Evolutionary conservation across 2,888 invertebrate genomes (phyloP).

Genomic region (Sicus ferrugineus): DNA sequence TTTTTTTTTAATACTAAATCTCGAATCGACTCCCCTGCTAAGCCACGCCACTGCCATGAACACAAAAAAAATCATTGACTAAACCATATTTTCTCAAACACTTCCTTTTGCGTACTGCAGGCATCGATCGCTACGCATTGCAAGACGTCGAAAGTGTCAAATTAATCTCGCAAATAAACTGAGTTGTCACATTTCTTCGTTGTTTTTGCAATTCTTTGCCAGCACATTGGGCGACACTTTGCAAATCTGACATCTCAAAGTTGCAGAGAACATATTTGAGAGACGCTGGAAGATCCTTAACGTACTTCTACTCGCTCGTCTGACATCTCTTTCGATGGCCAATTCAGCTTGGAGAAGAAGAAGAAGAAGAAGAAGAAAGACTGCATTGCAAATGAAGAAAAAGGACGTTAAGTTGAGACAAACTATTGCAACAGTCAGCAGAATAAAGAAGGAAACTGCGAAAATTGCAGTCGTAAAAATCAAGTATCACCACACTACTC

Average conservation of each 20-base stretch:
- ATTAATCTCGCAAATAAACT: conserved; percentile 21
- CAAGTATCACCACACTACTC: not conserved
- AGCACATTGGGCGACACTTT: conserved; percentile 25
- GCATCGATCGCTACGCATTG: not conserved
- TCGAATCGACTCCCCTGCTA: too few relatives aligned
- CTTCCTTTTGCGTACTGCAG: not conserved
- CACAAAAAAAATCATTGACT: not conserved
- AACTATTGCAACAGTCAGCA: conserved; percentile 7
- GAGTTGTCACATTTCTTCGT: conserved; percentile 12
- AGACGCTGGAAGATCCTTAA: too few relatives aligned
- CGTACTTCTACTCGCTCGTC: too few relatives aligned
- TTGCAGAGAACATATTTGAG: too few relatives aligned
- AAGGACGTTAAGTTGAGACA: not conserved
- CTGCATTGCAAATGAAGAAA: not conserved
- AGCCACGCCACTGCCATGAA: too few relatives aligned
- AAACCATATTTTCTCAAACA: not conserved
- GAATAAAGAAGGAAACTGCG: not conserved
- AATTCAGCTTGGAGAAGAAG: too few relatives aligned
- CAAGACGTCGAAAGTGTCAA: conserved; percentile 16
- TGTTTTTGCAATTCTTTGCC: conserved; percentile 7
- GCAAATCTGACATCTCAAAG: conserved; percentile 16
- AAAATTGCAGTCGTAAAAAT: not conserved
- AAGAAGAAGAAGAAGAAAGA: too few relatives aligned
- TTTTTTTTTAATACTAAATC: too few relatives aligned
- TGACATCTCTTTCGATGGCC: too few relatives aligned